Base-by-base conservation (phyloP, 2,888 invertebrate genomes). In the Microctonus brassicae region DNA sequence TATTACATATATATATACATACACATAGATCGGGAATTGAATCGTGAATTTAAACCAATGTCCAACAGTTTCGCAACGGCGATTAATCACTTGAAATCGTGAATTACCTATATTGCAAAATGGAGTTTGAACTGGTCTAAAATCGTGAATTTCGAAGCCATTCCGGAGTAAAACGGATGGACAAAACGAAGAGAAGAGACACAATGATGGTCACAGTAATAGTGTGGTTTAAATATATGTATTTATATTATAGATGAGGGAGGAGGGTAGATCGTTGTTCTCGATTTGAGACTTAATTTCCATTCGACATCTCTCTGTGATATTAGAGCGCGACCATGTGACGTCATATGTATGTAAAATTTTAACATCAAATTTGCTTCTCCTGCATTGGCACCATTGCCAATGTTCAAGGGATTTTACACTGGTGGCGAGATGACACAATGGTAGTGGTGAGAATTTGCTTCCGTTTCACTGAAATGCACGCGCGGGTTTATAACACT, bases 341-440 rank as follows among this genome's bases (percentile, higher is more conserved):
- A 83, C 82, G 82, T 84, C 82, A 84, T 84, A 84, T 84, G 83
- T 83, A 84, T 84, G 84, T 81, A 84, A 84, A 85, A 85, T 85
- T 81, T 80, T 74, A 73, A 78, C 77, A 78, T 78, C 78, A 78
- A 80, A 74, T 71, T 57, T 52, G 60, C 52, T 58, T 47, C 67
- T 67, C 58, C 64, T 33, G 34, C 29, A 58, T 58, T 57, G 47
- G 74, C 67, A 62, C 52, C 66, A 24, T 68, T 70, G 66, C 66
- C 58, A 62, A 29, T 58, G 17, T 24, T 22, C 22, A n/a, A n/a
- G n/a, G n/a, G n/a, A n/a, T n/a, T n/a, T n/a, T n/a, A n/a, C n/a
- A n/a, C n/a, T n/a, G n/a, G n/a, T n/a, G n/a, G n/a, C n/a, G n/a
- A n/a, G n/a, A n/a, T n/a, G n/a, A n/a, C n/a, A n/a, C n/a, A n/a